Evolutionary conservation across 2,797 vertebrate species (phyloP), one percentile per base, ranked within the genome.

Genomic region (Sebastes reedi): DNA sequence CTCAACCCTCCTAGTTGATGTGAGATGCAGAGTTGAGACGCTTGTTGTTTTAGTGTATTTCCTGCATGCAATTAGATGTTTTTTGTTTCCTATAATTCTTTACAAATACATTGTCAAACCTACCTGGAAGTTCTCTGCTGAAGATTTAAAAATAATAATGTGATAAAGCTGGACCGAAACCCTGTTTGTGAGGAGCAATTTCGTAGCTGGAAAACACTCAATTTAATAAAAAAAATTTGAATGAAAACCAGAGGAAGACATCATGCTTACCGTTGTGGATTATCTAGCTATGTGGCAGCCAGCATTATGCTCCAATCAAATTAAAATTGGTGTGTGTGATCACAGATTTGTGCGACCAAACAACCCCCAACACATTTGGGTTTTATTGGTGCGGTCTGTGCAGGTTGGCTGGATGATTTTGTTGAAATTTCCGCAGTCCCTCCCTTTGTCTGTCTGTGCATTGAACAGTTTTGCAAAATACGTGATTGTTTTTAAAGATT

Each of bases 221-320:
- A 42, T 11, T 36, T 65, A 62, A 79, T 72, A 60, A 85, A 81
- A 56, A 6, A 64, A 42, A 39, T 22, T 85, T 84, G 77, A 89
- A 52, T 67, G 25, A 4, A 65, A 73, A 68, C 79, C 82, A 85
- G 81, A 82, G 42, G 22, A 86, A 83, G 59, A 42, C 66, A 80
- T 69, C 29, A 3, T 68, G 85, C 29, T 46, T 67, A 72, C 56
- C 22, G 5, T 52, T 20, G 22, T 77, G 80, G 79, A 75, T 82
- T 79, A 78, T 80, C 7, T 52, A 20, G 60, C 34, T 64, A 4
- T 50, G 27, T 60, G 42, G 52, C 81, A 66, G 82, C 62, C 70
- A 66, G 54, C 22, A 3, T 60, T 54, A 4, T 13, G 29, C 24
- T 74, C 58, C 67, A 77, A 72, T 67, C 56, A 68, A 69, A 82